These are phyloP conservation scores for Sinocyclocheilus anophthalmus DNA, from an alignment of 2,113 vertebrate species.

Conservation along the genomic window DNA sequence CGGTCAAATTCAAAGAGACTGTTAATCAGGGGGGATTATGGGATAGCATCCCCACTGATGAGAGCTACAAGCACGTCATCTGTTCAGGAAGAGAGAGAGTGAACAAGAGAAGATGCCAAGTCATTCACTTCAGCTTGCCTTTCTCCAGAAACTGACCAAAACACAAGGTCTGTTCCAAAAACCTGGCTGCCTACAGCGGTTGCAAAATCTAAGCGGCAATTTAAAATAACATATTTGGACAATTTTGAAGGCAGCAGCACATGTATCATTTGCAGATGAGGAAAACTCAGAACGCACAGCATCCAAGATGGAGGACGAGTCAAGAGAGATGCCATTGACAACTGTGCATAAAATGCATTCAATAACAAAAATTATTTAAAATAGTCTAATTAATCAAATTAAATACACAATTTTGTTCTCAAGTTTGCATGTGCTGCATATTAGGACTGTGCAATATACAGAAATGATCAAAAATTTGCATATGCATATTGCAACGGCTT, in stretches of 20 bases:
- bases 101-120: slow-evolving; percentile 49
- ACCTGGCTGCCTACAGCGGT: not conserved
- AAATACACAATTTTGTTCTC: not conserved
- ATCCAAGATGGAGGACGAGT: not conserved
- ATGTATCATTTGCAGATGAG: not conserved
- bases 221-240: not conserved
- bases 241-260: not conserved
- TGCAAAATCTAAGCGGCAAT: not conserved
- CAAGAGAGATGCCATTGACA: not conserved
- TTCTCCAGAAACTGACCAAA: slow-evolving; percentile 41
- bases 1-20: slow-evolving; percentile 31
- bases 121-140: slow-evolving; percentile 36
- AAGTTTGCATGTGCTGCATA: not conserved
- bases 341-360: not conserved
- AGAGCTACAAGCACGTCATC: slow-evolving; percentile 49
- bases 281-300: not conserved
- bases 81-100: slow-evolving; percentile 54
- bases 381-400: too few species aligned
- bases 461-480: not conserved
- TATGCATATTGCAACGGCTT: not conserved
- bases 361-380: too few species aligned
- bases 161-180: not conserved
- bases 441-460: not conserved
- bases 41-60: slow-evolving; percentile 25
- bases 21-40: slow-evolving; percentile 59